phyloP scores from a whole-genome alignment of 2,113 vertebrate species.

The Chrysemys picta region DNA sequence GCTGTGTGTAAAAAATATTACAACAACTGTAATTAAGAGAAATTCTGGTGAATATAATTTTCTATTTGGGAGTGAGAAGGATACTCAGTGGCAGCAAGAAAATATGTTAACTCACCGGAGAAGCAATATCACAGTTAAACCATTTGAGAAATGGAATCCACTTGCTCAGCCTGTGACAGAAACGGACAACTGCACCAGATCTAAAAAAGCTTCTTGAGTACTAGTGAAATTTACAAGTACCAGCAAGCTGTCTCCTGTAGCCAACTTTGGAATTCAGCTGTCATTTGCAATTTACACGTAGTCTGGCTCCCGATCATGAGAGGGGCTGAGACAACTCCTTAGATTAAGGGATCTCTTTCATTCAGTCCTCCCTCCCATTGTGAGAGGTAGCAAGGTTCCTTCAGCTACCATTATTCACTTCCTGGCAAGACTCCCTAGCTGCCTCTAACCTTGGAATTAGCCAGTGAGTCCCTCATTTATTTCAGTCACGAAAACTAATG shows the following conservation, averaged over 20 bases:
- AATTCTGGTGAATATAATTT: background rate
- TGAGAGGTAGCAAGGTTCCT: background rate
- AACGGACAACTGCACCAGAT: constrained; percentile 29
- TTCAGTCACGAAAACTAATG: constrained; percentile 4
- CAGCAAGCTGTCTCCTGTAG: background rate
- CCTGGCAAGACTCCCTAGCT: background rate
- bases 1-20: constrained; percentile 11
- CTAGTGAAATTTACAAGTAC: constrained; percentile 3
- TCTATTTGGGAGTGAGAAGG: constrained; percentile 6
- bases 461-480: background rate
- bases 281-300: constrained; percentile 3
- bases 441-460: constrained; percentile 19
- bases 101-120: background rate
- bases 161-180: constrained; percentile 26
- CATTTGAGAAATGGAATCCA: constrained; percentile 12
- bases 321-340: background rate
- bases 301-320: background rate
- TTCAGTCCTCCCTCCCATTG: background rate
- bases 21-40: background rate
- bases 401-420: background rate
- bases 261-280: constrained; percentile 49
- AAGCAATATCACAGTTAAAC: background rate
- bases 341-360: background rate
- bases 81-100: background rate
- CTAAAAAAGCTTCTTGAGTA: constrained; percentile 52